Percentiles rank a stretch among this genome's conserved stretches.
Evolutionary conservation across 2,113 vertebrate species (phyloP).

Genomic region (Boulengeromyrus knoepffleri): DNA sequence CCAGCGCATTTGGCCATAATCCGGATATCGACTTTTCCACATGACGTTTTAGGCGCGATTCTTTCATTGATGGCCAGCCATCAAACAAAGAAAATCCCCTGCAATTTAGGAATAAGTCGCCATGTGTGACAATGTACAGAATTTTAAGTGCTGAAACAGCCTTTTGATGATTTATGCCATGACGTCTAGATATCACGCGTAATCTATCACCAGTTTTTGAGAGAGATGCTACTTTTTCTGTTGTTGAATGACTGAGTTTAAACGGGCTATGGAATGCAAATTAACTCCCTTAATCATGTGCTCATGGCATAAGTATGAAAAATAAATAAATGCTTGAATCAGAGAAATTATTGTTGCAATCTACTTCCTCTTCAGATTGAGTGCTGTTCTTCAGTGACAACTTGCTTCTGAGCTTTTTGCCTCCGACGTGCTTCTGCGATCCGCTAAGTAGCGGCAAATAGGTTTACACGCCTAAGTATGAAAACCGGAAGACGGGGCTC

Average conservation of each 20-base stretch:
- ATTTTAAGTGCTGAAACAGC: neutral
- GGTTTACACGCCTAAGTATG: conserved; percentile 23
- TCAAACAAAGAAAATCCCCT: conserved; percentile 11
- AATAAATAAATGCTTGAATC: neutral
- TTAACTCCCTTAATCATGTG: neutral
- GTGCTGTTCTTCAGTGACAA: neutral
- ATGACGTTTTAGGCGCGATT: neutral
- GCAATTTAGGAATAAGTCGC: neutral
- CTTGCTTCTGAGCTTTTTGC: neutral
- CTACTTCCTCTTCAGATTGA: neutral
- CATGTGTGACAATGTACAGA: neutral
- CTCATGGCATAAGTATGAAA: neutral
- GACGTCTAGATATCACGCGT: neutral
- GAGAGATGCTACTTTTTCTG: neutral
- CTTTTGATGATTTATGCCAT: neutral
- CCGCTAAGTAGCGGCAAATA: conserved; percentile 24
- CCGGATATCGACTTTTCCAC: conserved; percentile 6
- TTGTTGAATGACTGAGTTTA: neutral
- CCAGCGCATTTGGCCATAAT: conserved; percentile 1
- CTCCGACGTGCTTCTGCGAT: conserved; percentile 1
- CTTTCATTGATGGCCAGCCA: conserved; percentile 12
- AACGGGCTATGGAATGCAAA: neutral
- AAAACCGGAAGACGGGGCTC: conserved; percentile 32
- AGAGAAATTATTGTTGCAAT: neutral
- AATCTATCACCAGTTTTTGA: neutral